Base-by-base conservation (phyloP, 1,140 invertebrate genomes). In the Lepidostoma basale region DNA sequence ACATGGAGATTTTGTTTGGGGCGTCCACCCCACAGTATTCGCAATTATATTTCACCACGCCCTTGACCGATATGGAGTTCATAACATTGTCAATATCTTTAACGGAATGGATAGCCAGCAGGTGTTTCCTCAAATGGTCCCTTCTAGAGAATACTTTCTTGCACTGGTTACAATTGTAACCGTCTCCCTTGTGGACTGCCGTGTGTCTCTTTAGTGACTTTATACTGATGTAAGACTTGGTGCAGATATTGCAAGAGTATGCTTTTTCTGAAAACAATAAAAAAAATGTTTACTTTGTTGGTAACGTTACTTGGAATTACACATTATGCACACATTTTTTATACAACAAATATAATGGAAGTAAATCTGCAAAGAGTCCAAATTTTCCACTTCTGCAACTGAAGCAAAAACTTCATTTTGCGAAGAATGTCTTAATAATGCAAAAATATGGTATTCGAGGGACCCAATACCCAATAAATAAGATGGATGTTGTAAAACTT, bases 21-120 rank as follows among this genome's bases (percentile, higher is more conserved):
- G 58, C 65, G 44, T 73, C 68, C 1, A 73, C 64, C 16, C 54
- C 62, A 22, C 68, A 70, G 28, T 56, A 64, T 28, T 54, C 30
- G 20, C 68, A 73, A 10, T 33, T 23, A 52, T 69, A 68, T 56
- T 42, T 30, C 1, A 47, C 42, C 9, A 62, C 36, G 3, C 14
- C n/a, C 58, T 70, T 66, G 8, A 23, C 52, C n/a, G 49, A 28
- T 4, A 66, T 42, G 5, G 36, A n/a, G 44, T 66, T 56, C 64
- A 66, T 58, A n/a, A 58, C 36, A 12, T 10, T 10, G 4, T 56
- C 64, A 44, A 66, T 45, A 18, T 66, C 52, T 44, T 44, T 30
- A 3, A 45, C 52, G 2, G 52, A 42, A 33, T 66, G 64, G 2
- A 66, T 36, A 3, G 23, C 28, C 18, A 25, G 20, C 23, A 66